phyloP scores from a whole-genome alignment of 2,888 invertebrate genomes.

The Silvanus unidentatus region DNA sequence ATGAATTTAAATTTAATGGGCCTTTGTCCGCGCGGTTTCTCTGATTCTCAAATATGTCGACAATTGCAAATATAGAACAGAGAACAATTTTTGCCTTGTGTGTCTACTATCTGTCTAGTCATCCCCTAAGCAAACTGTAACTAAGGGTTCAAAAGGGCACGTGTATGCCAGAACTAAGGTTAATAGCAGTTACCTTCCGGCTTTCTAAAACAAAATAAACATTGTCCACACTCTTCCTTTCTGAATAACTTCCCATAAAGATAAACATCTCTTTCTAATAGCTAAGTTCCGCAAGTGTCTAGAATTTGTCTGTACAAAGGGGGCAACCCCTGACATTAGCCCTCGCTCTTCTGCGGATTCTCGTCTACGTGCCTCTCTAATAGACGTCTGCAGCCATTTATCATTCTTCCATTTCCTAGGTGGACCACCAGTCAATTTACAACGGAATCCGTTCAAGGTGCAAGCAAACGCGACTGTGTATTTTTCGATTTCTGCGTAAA shows the following conservation, averaged over 20 bases:
- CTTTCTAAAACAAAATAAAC: neutral
- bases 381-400: constrained; percentile 17
- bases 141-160: constrained; percentile 1
- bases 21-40: constrained; percentile 20
- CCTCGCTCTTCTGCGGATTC: constrained; percentile 15
- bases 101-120: too few relatives aligned
- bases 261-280: neutral
- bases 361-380: constrained; percentile 25
- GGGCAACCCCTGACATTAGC: constrained; percentile 4
- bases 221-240: too few relatives aligned
- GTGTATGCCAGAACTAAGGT: constrained; percentile 1
- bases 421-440: constrained; percentile 1
- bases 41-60: too few relatives aligned
- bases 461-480: neutral
- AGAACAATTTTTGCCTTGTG: too few relatives aligned
- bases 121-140: too few relatives aligned
- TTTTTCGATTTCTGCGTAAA: neutral
- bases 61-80: too few relatives aligned
- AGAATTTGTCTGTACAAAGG: constrained; percentile 2
- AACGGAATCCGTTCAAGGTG: too few relatives aligned
- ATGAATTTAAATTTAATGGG: constrained; percentile 17
- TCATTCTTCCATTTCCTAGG: too few relatives aligned
- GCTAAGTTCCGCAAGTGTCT: neutral
- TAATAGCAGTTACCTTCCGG: neutral
- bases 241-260: too few relatives aligned